phyloP scores from a whole-genome alignment of 2,797 vertebrate species.

The Thamnophis elegans region DNA sequence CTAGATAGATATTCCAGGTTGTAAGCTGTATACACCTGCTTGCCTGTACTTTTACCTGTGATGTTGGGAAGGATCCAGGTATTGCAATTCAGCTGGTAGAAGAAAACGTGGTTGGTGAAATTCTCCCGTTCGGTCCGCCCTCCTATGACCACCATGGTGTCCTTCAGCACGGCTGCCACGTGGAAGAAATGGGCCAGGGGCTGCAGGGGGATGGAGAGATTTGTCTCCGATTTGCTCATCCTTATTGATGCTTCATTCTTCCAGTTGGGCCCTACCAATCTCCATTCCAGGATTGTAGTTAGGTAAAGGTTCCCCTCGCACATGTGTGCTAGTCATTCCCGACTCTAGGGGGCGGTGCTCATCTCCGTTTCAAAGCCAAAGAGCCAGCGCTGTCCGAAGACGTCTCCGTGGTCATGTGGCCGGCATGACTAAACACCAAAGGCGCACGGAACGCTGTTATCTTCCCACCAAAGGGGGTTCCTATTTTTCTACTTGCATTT shows the following conservation, averaged over 20 bases:
- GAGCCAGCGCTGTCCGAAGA: no score
- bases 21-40: no score
- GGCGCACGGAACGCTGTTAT: no score
- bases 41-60: conserved; percentile 67
- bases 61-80: conserved; percentile 81
- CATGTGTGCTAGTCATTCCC: no score
- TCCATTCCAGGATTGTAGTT: neutral
- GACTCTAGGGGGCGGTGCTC: no score
- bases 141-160: conserved; percentile 90
- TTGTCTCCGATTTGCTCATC: neutral
- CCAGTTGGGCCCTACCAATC: neutral
- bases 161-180: conserved; percentile 82
- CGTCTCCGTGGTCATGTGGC: no score
- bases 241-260: neutral
- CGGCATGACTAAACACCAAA: no score
- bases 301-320: neutral
- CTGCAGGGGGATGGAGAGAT: conserved; percentile 58
- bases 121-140: conserved; percentile 84
- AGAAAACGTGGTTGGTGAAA: conserved; percentile 84
- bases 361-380: no score
- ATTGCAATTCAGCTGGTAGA: conserved; percentile 94
- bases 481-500: no score
- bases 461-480: no score
- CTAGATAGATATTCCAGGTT: no score
- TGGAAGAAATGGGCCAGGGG: conserved; percentile 89